These are phyloP conservation scores for Dasypogon diadema DNA, from an alignment of 2,888 invertebrate species.

Conservation along the genomic window DNA sequence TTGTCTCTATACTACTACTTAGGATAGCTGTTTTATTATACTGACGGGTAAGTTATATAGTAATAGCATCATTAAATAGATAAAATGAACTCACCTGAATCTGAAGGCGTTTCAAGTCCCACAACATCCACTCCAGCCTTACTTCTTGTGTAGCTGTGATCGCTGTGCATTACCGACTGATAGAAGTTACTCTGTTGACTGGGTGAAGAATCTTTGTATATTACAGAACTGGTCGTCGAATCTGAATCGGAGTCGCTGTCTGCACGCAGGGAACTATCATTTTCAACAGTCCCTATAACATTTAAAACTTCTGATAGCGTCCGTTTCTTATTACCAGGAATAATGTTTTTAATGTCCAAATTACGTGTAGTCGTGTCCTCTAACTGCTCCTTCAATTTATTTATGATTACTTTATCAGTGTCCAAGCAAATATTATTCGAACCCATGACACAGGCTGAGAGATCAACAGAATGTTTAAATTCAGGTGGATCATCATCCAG, in stretches of 20 bases:
- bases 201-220: conserved; percentile 56
- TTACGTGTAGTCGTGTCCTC: conserved; percentile 64
- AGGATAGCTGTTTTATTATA: neutral
- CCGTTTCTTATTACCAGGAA: conserved; percentile 49
- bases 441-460: conserved; percentile 67
- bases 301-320: conserved; percentile 63
- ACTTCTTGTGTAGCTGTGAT: conserved; percentile 80
- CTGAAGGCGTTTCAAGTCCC: conserved; percentile 86
- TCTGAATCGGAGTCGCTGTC: conserved; percentile 53
- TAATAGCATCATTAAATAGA: no score
- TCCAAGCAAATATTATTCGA: conserved; percentile 66
- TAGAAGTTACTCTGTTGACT: conserved; percentile 50
- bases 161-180: conserved; percentile 65
- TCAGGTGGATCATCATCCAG: conserved; percentile 64
- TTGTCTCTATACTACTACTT: neutral
- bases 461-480: conserved; percentile 66
- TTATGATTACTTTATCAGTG: conserved; percentile 60
- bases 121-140: conserved; percentile 71
- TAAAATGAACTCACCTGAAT: conserved; percentile 91
- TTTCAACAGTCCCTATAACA: conserved; percentile 59
- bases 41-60: no score
- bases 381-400: conserved; percentile 64
- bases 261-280: conserved; percentile 57
- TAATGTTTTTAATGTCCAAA: conserved; percentile 58
- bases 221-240: conserved; percentile 45